Base-by-base conservation (phyloP, 2,888 invertebrate species). In the Tuberolachnus salignus region DNA sequence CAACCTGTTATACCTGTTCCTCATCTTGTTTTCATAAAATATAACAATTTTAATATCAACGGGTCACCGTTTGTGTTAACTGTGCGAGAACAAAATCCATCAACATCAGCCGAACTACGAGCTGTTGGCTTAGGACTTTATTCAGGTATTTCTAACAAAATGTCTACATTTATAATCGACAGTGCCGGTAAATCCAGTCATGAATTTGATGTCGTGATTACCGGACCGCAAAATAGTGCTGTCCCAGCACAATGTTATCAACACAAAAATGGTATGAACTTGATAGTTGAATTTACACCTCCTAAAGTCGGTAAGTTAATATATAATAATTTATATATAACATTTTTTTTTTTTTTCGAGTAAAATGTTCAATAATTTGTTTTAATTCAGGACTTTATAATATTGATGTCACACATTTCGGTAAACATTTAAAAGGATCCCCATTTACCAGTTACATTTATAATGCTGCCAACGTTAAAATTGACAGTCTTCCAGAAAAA, bases 371-470 rank as follows among this genome's bases (percentile, higher is more conserved):
- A 72, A 16, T 19, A 11, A 10, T 23, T 42, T 53, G 1, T 49
- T 53, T 34, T 57, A 42, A 53, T 16, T 82, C 83, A 84, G 88
- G 88, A 57, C 84, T 85, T 26, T 88, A 89, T 84, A 86, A 87
- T 82, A 87, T 94, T 87, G 97, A 97, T 87, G 96, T 97, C 3
- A 87, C 95, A 51, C 94, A 95, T 85, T 91, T 94, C 82, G 93
- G 95, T 0, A 94, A 96, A 84, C 92, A 95, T 13, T 91, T 98
- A 53, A 89, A 91, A 13, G 97, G 97, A 71, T 97, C 96, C 83
- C 98, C 98, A 0, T 98, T 94, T 86, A 92, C 91, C 78, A 97
- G 98, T 84, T 94, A 96, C 84, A 93, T 95, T 0, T 97, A 92
- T 85, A 97, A 98, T 86, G 91, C 94, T 0, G 91, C 91, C 83